Base-by-base conservation (phyloP, 2,113 vertebrate species). In the Calidris pygmaea region DNA sequence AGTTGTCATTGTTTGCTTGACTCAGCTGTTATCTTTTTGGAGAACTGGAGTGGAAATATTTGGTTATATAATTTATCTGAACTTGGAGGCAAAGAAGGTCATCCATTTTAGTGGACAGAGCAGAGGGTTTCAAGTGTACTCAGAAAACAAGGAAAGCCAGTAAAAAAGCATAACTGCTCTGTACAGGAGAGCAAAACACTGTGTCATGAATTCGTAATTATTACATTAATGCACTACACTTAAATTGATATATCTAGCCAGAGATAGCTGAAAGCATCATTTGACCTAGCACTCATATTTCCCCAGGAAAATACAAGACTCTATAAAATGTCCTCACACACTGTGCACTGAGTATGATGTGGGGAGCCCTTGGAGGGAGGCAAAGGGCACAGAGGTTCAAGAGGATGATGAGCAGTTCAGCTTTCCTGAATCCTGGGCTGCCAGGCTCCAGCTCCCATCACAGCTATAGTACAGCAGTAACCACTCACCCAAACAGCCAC, bases 151-250 rank as follows among this genome's bases (percentile, higher is more conserved):
- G 32, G 27, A 77, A 92, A 90, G 47, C 29, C 12, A 78, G 84
- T 95, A 89, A 48, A 71, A 83, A 93, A 67, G 23, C 2, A 0
- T 71, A 71, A 50, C 45, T 89, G 17, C 43, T 90, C 72, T 74
- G 20, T 37, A 37, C 18, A 86, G 53, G 14, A 79, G 23, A 63
- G n/a, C 60, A 93, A 66, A 92, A 41, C 41, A 32, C 6, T 62
- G 63, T 80, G 37, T 84, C 56, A 81, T 63, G 56, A 89, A 90
- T 95, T 93, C 56, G 29, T 88, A 89, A 86, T 83, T 93, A 76
- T 55, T 66, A 77, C 84, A 74, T 86, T 89, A 85, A 84, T 68
- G 50, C 75, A 59, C 37, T 62, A 67, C 34, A 35, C 9, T 95
- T 87, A 39, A 86, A 87, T 75, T 10, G 0, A 75, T 91, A 39